These are phyloP conservation scores for Hexactinellida sp. DNA, from an alignment of 37 sponge, comb jelly and placozoan genomes.

Conservation along the genomic window DNA sequence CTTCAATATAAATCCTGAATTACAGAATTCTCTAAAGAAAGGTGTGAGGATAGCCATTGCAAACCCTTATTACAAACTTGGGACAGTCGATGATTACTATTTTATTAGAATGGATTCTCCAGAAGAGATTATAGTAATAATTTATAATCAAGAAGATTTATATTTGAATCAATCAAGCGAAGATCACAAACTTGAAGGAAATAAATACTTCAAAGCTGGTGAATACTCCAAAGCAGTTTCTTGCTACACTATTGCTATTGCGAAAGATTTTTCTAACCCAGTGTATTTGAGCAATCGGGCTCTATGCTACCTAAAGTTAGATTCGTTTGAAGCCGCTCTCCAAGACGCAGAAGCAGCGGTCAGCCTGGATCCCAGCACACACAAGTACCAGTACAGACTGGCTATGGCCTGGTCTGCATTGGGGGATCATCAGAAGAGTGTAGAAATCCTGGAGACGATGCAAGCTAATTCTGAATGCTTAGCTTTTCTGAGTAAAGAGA, in stretches of 20 bases:
- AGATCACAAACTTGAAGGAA: too few species aligned
- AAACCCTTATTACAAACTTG: too few species aligned
- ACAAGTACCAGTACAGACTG: not conserved
- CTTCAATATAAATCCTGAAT: too few species aligned
- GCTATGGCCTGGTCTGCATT: not conserved
- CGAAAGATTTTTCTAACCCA: not conserved
- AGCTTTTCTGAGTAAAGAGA: too few species aligned
- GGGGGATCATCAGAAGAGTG: not conserved
- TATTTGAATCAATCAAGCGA: too few species aligned
- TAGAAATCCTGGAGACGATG: not conserved
- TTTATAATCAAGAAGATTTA: too few species aligned
- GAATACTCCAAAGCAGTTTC: not conserved
- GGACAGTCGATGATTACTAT: too few species aligned
- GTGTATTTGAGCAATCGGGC: not conserved
- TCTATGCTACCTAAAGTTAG: not conserved
- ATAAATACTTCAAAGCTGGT: not conserved
- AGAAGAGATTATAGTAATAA: too few species aligned
- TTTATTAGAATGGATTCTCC: too few species aligned
- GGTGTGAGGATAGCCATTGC: too few species aligned
- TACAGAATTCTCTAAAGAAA: too few species aligned
- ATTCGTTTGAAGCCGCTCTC: not conserved
- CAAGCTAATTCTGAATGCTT: not conserved
- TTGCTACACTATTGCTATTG: not conserved
- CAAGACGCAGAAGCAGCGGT: not conserved
- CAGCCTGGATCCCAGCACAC: not conserved